A percentile compares a stretch with the other conserved stretches of the same genome.
Evolutionary conservation across 2,797 vertebrate genomes (phyloP).

Genomic region (Chaetodon trifasciatus): DNA sequence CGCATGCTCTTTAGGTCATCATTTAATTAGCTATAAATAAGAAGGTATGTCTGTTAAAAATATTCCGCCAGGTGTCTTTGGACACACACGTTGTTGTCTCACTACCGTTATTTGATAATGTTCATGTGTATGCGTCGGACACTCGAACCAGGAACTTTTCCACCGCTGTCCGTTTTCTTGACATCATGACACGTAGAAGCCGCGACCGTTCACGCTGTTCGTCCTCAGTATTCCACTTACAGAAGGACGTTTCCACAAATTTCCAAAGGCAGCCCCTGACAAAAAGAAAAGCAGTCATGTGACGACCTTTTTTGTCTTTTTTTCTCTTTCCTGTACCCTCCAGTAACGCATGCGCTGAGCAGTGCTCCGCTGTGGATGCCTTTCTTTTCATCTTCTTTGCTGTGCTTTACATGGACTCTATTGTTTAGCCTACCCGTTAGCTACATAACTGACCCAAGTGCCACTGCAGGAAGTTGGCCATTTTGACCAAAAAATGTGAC

Average conservation of each 20-base stretch:
- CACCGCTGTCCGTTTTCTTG: not conserved
- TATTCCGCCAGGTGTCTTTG: not conserved
- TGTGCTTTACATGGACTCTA: constrained; percentile 32
- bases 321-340: constrained; percentile 27
- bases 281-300: constrained; percentile 73
- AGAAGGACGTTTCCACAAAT: constrained; percentile 55
- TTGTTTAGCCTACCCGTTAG: constrained; percentile 14
- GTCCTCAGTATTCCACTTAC: constrained; percentile 26
- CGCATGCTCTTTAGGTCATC: not conserved
- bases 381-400: constrained; percentile 45
- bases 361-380: constrained; percentile 20
- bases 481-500: constrained; percentile 7
- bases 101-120: not conserved
- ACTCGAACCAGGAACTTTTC: constrained; percentile 50
- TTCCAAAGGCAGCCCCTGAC: constrained; percentile 57
- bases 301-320: constrained; percentile 71
- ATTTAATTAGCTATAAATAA: constrained; percentile 1
- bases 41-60: not conserved
- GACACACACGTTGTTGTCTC: not conserved
- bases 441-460: not conserved
- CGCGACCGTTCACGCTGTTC: not conserved
- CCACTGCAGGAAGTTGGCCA: not conserved
- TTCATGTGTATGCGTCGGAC: not conserved
- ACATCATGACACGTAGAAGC: not conserved
- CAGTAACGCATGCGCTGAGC: constrained; percentile 74